These are phyloP conservation scores for Poeciliopsis gracilis DNA, from an alignment of 2,797 vertebrate genomes.

Conservation along the genomic window DNA sequence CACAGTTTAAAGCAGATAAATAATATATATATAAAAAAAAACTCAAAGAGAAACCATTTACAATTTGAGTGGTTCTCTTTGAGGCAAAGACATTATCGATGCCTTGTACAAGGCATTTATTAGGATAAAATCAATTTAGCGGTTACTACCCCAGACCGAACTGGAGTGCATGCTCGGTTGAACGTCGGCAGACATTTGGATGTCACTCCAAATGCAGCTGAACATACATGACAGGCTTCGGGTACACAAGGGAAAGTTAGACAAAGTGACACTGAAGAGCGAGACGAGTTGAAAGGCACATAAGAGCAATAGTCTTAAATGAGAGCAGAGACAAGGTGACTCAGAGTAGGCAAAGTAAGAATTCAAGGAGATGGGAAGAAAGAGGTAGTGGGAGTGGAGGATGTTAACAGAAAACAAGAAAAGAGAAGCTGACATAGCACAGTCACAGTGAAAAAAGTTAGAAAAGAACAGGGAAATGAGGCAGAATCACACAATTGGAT, in stretches of 20 bases:
- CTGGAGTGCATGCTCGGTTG: slow-evolving; percentile 38
- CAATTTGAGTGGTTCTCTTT: slow-evolving; percentile 48
- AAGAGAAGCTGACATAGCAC: slow-evolving; percentile 54
- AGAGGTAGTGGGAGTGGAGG: slow-evolving; percentile 43
- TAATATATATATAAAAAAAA: slow-evolving; percentile 20
- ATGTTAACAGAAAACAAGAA: slow-evolving; percentile 59
- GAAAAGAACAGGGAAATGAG: slow-evolving; percentile 42
- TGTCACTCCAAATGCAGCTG: slow-evolving; percentile 31
- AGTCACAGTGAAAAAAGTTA: slow-evolving; percentile 39
- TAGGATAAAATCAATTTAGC: slow-evolving; percentile 75
- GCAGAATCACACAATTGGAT: slow-evolving; percentile 20
- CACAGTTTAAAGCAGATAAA: slow-evolving; percentile 31
- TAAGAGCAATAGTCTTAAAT: slow-evolving; percentile 17
- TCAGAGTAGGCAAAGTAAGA: slow-evolving; percentile 11
- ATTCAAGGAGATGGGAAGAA: slow-evolving; percentile 36
- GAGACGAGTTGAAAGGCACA: slow-evolving; percentile 15
- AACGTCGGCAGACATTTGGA: slow-evolving; percentile 25
- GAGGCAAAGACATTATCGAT: slow-evolving; percentile 73
- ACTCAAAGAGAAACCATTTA: slow-evolving; percentile 19
- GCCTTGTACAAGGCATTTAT: slow-evolving; percentile 72
- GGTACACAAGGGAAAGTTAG: slow-evolving; percentile 19
- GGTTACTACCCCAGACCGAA: slow-evolving; percentile 55
- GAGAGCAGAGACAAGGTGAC: slow-evolving; percentile 18
- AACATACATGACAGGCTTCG: slow-evolving; percentile 38
- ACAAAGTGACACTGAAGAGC: slow-evolving; percentile 8